Percentiles rank a stretch among this genome's conserved stretches.
phyloP scores from a whole-genome alignment of 2,113 vertebrate genomes.

The Calidris pygmaea region DNA sequence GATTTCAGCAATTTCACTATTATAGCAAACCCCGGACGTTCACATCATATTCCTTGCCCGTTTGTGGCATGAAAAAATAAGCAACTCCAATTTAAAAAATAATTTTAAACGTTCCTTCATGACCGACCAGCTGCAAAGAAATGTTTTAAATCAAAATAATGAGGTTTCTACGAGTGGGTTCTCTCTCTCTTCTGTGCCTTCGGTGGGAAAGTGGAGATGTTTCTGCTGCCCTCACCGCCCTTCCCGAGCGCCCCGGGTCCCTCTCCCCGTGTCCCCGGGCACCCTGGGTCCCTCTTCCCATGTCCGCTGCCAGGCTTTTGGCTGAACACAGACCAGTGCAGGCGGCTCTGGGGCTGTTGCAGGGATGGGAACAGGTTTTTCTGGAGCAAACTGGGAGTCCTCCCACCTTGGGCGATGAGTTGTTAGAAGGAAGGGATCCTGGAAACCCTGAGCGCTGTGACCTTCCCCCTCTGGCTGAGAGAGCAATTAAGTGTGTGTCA shows the following conservation, averaged over 20 bases:
- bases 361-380: background rate
- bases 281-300: background rate
- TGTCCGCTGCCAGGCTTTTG: background rate
- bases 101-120: slow-evolving; percentile 40
- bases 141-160: slow-evolving; percentile 72
- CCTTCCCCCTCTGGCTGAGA: background rate
- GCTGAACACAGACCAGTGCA: background rate
- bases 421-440: background rate
- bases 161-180: slow-evolving; percentile 36
- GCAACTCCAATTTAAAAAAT: background rate
- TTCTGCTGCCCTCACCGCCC: background rate
- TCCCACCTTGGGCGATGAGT: background rate
- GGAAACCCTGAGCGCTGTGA: background rate
- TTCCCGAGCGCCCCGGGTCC: background rate
- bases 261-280: background rate
- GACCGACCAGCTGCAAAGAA: slow-evolving; percentile 19
- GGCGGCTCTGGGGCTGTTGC: background rate
- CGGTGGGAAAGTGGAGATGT: background rate
- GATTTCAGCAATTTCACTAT: slow-evolving; percentile 54
- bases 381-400: background rate
- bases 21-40: slow-evolving; percentile 32
- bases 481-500: background rate
- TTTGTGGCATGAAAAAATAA: background rate
- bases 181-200: background rate
- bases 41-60: background rate